phyloP scores from a whole-genome alignment of 2,113 vertebrate species.

The Albula glossodonta region DNA sequence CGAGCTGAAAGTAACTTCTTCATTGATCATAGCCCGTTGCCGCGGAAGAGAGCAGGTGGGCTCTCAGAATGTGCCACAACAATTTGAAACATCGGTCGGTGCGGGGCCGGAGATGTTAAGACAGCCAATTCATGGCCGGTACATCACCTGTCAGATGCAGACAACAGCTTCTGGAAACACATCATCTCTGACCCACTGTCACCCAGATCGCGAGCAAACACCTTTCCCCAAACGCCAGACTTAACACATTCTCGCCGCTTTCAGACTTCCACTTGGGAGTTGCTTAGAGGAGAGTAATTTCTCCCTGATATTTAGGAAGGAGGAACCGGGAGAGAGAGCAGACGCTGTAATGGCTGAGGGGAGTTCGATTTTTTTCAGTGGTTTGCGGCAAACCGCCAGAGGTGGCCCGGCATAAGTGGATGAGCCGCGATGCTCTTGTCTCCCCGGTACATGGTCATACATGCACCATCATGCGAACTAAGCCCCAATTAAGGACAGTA shows the following conservation, averaged over 20 bases:
- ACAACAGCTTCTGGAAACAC: conserved; percentile 60
- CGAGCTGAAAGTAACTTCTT: conserved; percentile 81
- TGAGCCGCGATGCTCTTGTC: neutral
- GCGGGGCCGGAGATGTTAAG: conserved; percentile 61
- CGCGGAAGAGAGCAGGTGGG: conserved; percentile 76
- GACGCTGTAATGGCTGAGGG: conserved; percentile 11
- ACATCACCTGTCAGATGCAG: conserved; percentile 64
- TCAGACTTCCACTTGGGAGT: conserved; percentile 38
- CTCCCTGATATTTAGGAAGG: conserved; percentile 42
- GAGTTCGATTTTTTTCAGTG: conserved; percentile 29
- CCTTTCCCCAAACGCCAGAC: conserved; percentile 39
- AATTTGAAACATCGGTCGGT: conserved; percentile 70
- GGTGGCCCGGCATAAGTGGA: neutral
- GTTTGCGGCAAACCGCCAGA: neutral
- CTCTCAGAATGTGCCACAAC: conserved; percentile 70
- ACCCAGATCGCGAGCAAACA: conserved; percentile 37
- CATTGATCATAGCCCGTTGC: conserved; percentile 86
- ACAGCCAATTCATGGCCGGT: conserved; percentile 55
- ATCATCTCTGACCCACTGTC: conserved; percentile 65
- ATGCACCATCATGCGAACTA: conserved; percentile 34
- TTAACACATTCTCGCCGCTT: conserved; percentile 50
- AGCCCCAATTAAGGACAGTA: conserved; percentile 18
- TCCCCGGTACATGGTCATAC: conserved; percentile 5
- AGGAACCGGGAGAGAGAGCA: neutral
- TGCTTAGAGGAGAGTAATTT: conserved; percentile 37